Conservation (phyloP, 2,113 vertebrate species). For the Thinocorus orbignyianus region DNA sequence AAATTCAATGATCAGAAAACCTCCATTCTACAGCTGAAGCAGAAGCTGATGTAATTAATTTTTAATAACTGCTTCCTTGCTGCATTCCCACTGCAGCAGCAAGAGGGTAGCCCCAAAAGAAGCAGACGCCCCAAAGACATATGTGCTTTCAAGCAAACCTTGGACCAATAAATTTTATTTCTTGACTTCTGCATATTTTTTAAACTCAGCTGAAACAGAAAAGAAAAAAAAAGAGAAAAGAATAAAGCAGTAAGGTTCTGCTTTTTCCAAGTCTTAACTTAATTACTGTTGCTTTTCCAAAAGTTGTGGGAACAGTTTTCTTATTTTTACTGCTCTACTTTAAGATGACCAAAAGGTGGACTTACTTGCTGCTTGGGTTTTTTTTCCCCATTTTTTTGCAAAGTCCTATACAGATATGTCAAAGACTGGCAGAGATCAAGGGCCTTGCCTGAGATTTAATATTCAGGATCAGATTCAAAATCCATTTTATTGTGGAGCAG, state of each 20-base stretch:
- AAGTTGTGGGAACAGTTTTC: not conserved
- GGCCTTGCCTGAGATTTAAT: not conserved
- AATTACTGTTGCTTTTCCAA: not conserved
- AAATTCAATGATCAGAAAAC: not conserved
- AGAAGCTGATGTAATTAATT: not conserved
- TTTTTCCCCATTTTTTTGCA: not conserved
- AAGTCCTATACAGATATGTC: not conserved
- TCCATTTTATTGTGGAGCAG: not conserved
- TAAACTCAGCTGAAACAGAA: not conserved
- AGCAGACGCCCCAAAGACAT: not conserved
- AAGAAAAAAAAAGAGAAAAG: not conserved
- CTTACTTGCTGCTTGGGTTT: not conserved
- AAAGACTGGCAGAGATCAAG: not conserved
- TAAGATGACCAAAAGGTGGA: not conserved
- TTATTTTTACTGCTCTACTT: not conserved
- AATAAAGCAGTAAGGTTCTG: not conserved
- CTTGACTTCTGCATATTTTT: not conserved
- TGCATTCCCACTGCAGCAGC: not conserved
- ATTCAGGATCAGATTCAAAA: constrained; percentile 2
- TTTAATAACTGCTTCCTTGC: not conserved
- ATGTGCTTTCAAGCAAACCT: not conserved
- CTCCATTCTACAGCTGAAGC: not conserved
- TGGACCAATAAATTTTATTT: not conserved
- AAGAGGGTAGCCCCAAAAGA: not conserved
- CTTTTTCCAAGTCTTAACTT: not conserved